Evolutionary conservation across 2,113 vertebrate genomes (phyloP).

Genomic region (Plestiodon gilberti): DNA sequence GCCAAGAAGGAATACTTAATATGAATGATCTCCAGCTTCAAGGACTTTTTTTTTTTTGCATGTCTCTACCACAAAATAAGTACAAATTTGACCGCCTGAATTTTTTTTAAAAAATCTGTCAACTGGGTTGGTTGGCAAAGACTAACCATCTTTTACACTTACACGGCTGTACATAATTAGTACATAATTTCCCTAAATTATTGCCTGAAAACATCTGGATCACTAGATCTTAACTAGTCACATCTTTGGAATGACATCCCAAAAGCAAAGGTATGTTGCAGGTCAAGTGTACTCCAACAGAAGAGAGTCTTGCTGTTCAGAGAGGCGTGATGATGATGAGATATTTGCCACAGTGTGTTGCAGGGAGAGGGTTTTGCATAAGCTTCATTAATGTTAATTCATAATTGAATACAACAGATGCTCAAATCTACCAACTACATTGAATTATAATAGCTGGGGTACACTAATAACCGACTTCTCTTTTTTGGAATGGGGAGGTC

Average conservation of each 20-base stretch:
- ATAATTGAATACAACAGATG: conserved; percentile 16
- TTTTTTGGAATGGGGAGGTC: neutral
- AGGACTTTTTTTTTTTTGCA: neutral
- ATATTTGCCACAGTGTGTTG: neutral
- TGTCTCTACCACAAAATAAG: neutral
- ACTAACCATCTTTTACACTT: neutral
- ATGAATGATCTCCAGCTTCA: neutral
- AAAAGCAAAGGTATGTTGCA: neutral
- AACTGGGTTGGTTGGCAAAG: neutral
- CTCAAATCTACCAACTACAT: conserved; percentile 3
- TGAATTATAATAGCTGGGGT: conserved; percentile 13
- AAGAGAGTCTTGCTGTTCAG: neutral
- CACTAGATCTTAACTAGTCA: neutral
- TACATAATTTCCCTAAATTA: neutral
- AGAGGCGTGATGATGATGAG: neutral
- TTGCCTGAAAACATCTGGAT: neutral
- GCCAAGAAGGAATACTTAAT: neutral
- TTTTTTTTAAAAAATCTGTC: neutral
- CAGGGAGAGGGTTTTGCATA: conserved; percentile 21
- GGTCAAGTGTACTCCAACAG: neutral
- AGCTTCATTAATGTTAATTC: conserved; percentile 38
- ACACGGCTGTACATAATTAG: neutral
- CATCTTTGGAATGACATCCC: neutral
- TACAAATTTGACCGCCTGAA: neutral
- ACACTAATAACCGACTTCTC: neutral